Evolutionary conservation across 2,888 invertebrate genomes (phyloP), one percentile per base, ranked within the genome.

Genomic region (Acleris holmiana): DNA sequence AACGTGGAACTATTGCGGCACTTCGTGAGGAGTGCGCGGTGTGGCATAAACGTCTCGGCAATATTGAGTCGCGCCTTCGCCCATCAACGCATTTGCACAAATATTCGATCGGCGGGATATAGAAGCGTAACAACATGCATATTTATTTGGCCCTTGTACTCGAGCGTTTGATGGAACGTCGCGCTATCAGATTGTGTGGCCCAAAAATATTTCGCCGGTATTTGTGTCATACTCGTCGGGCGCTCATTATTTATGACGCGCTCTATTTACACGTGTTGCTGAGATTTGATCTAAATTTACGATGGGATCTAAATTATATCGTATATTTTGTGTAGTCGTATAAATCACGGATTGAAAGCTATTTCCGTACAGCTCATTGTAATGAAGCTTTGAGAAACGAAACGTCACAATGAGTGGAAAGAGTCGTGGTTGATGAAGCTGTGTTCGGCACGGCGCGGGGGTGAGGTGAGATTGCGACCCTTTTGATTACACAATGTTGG

Each of bases 401-500:
- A 84, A 86, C 80, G 83, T 85, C 83, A 88, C 86, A 87, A 89
- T 89, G 88, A 88, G 87, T 83, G 84, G 83, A 86, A 85, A 84
- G 85, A 86, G 85, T 83, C 84, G 84, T 86, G 86, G 88, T 88
- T 91, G 91, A 91, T 91, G 89, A 91, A 89, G 89, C 89, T 84
- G 84, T 89, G 89, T 91, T 90, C 89, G 85, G 85, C 85, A 85
- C 80, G 80, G 81, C 69, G 79, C 80, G 78, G 83, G 84, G 86
- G 82, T 79, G 86, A 85, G 87, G 87, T 83, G 83, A 89, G 89
- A 91, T 91, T 91, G 89, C 88, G 91, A 89, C 91, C 91, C 90
- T 91, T 88, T 88, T 92, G 91, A 92, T 92, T 92, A 92, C 91
- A 91, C 89, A 90, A 89, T 89, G 91, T 90, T 85, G 89, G 86